These are phyloP conservation scores for Oscheius sp. DNA, from an alignment of 1,140 invertebrate genomes.

Conservation along the genomic window DNA sequence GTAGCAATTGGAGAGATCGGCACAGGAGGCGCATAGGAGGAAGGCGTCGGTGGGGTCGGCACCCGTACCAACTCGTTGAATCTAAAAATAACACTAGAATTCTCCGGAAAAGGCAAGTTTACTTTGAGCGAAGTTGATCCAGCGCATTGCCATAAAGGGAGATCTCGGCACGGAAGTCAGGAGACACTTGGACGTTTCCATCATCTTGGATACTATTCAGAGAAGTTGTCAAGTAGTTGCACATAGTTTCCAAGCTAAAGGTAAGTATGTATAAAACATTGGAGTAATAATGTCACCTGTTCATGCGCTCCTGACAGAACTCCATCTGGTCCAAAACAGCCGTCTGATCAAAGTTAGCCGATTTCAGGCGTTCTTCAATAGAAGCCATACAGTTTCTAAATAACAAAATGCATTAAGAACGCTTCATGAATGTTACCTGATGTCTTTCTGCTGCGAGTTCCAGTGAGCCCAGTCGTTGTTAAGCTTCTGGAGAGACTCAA, in stretches of 20 bases:
- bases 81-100: constrained; percentile 2
- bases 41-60: constrained; percentile 25
- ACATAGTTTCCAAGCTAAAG: constrained; percentile 45
- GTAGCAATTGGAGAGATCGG: not conserved
- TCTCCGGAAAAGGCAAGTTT: not conserved
- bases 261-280: too few relatives aligned
- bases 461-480: constrained; percentile 20
- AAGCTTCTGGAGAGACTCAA: constrained; percentile 7
- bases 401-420: not conserved
- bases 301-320: constrained; percentile 37
- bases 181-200: constrained; percentile 5
- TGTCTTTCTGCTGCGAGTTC: constrained; percentile 20
- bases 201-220: constrained; percentile 25
- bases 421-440: not conserved
- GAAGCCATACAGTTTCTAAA: not conserved
- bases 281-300: too few relatives aligned
- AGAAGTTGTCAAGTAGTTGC: constrained; percentile 39
- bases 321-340: constrained; percentile 28
- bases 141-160: constrained; percentile 35
- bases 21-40: constrained; percentile 13
- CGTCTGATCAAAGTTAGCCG: constrained; percentile 17
- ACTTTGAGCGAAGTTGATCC: constrained; percentile 21
- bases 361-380: constrained; percentile 14
- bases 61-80: constrained; percentile 28
- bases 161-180: constrained; percentile 40